These are phyloP conservation scores for Metacarcinus magister DNA, from an alignment of 2,888 invertebrate species.

Conservation along the genomic window DNA sequence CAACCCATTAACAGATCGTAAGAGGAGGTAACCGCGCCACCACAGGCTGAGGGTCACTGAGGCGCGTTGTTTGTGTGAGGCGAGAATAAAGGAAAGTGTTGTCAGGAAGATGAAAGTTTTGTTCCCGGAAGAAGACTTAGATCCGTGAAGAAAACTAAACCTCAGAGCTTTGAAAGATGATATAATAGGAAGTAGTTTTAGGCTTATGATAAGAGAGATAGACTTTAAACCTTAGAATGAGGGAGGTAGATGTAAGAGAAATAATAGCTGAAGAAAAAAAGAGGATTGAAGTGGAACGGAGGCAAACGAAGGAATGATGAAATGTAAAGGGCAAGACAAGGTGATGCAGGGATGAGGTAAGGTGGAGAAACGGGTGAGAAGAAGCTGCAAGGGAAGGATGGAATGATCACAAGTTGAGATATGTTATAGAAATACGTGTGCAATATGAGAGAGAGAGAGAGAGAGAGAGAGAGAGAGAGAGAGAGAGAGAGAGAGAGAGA, in stretches of 20 bases:
- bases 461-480: slow-evolving; percentile 41
- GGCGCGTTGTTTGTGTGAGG: slow-evolving; percentile 40
- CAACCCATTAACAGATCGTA: slow-evolving; percentile 44
- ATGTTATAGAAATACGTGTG: background rate
- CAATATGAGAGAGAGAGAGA: slow-evolving; percentile 46
- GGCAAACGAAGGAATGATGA: background rate
- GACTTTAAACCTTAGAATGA: background rate
- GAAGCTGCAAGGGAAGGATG: background rate
- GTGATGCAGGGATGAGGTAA: background rate
- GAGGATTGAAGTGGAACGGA: background rate
- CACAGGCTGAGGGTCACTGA: slow-evolving; percentile 37
- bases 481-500: slow-evolving; percentile 44
- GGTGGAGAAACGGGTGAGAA: background rate
- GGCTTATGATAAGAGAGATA: background rate
- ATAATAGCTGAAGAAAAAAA: background rate
- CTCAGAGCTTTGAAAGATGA: background rate
- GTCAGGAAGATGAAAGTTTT: background rate
- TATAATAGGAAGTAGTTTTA: background rate
- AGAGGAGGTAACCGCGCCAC: slow-evolving; percentile 31
- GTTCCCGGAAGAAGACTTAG: background rate
- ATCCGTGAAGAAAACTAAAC: background rate
- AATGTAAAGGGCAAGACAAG: background rate
- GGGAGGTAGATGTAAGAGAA: background rate
- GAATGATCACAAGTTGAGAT: background rate
- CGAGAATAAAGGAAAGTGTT: background rate